phyloP scores from a whole-genome alignment of 2,113 vertebrate species.

The Mohoua ochrocephala region DNA sequence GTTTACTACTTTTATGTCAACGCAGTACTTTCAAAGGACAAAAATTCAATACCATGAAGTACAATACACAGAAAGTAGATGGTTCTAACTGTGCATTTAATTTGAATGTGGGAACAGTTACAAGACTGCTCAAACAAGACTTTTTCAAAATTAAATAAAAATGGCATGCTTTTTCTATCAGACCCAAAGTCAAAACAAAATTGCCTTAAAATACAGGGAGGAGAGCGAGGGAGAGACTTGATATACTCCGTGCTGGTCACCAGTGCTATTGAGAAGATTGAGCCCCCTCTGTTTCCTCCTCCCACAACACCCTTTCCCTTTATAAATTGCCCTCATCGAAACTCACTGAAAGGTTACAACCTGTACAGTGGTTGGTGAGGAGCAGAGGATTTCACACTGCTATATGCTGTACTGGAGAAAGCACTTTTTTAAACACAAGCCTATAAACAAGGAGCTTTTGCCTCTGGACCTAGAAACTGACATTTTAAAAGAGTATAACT shows the following conservation, averaged over 20 bases:
- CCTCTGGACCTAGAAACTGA: background rate
- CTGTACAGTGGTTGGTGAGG: background rate
- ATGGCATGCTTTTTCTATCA: background rate
- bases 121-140: background rate
- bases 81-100: background rate
- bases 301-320: background rate
- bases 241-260: background rate
- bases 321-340: background rate
- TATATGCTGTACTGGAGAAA: background rate
- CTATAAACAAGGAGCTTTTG: background rate
- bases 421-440: background rate
- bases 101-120: background rate
- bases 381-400: background rate
- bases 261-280: background rate
- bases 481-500: background rate
- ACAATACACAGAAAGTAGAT: background rate
- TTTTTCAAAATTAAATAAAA: background rate
- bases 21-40: background rate
- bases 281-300: background rate
- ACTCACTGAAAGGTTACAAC: background rate
- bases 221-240: fast-evolving
- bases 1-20: background rate
- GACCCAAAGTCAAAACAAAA: background rate
- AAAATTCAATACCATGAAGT: background rate
- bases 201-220: background rate